Percentiles rank a stretch among this genome's conserved stretches.
These are phyloP conservation scores for Alosa alosa DNA, from an alignment of 2,113 vertebrate species.

Conservation along the genomic window DNA sequence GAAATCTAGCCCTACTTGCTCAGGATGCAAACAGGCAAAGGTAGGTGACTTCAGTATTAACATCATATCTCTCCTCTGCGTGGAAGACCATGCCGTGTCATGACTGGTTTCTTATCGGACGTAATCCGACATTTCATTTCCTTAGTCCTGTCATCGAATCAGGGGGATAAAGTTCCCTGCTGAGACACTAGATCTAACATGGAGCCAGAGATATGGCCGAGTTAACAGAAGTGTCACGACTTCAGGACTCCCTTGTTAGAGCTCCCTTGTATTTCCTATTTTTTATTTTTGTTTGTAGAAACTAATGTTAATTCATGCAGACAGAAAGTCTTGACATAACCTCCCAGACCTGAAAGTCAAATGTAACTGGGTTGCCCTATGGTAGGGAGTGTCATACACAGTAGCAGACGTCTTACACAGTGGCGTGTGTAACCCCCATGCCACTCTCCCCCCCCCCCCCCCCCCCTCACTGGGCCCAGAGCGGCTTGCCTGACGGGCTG, in stretches of 20 bases:
- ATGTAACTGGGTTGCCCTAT: neutral
- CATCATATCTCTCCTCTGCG: conserved; percentile 26
- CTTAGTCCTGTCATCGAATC: neutral
- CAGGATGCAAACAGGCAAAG: conserved; percentile 46
- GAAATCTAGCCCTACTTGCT: conserved; percentile 48
- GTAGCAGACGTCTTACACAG: conserved; percentile 7
- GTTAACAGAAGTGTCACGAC: neutral
- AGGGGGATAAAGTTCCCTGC: neutral
- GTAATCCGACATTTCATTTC: conserved; percentile 18
- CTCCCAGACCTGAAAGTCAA: neutral
- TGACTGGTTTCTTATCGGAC: conserved; percentile 11
- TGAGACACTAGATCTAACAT: neutral
- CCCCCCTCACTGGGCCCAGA: conserved; percentile 33
- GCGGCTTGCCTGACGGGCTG: conserved; percentile 56
- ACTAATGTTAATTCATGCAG: neutral
- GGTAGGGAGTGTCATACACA: neutral
- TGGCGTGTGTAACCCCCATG: neutral
- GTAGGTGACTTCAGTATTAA: conserved; percentile 46
- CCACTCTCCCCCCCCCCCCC: conserved; percentile 5
- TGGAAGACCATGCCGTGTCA: conserved; percentile 12
- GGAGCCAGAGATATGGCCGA: neutral
- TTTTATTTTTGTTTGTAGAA: neutral
- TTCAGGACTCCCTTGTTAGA: neutral
- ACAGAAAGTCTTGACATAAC: too few species aligned
- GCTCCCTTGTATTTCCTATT: neutral